Base-by-base conservation (phyloP, 2,888 invertebrate genomes). In the Byasa hedistus region DNA sequence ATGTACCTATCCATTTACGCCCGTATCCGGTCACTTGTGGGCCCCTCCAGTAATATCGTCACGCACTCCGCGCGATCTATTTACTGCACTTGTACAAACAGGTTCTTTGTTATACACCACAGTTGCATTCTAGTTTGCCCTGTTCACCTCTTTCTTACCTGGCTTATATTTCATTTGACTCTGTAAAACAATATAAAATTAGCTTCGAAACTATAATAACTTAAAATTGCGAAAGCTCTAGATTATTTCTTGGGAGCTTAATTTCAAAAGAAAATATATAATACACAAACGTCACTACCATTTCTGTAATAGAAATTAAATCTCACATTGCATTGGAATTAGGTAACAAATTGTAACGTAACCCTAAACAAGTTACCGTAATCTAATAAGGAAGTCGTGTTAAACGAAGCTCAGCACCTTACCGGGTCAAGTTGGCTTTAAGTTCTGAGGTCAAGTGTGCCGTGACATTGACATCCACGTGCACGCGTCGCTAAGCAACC, bases 401-500 rank as follows among this genome's bases (percentile, higher is more conserved):
- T 48, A 48, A 48, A 12, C 23, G 39, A 32, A 54, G 15, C 52
- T 32, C 36, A 54, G 22, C 12, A 54, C 21, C 39, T 57, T 63
- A 72, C 75, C 75, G 76, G 85, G 85, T 86, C 85, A 87, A 85
- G 82, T 81, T 80, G 79, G 70, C 77, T 69, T 76, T 74, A 74
- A 65, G 72, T 69, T 71, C 69, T 57, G 77, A 83, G 84, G 85
- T 85, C 83, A 80, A 81, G 79, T 75, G 69, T 82, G 82, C 82
- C 79, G 73, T 87, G 88, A 85, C 87, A 85, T 86, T 88, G 86
- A 75, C 69, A 67, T 69, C 80, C 86, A 87, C 85, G 84, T 89
- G 89, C 64, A 64, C 72, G 22, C 48, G 86, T 87, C 82, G 81
- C 88, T 74, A 76, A 69, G 86, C 80, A 76, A 87, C 84, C 36